Evolutionary conservation across 2,113 vertebrate species (phyloP), one percentile per base, ranked within the genome.

Genomic region (Ciconia stormi): DNA sequence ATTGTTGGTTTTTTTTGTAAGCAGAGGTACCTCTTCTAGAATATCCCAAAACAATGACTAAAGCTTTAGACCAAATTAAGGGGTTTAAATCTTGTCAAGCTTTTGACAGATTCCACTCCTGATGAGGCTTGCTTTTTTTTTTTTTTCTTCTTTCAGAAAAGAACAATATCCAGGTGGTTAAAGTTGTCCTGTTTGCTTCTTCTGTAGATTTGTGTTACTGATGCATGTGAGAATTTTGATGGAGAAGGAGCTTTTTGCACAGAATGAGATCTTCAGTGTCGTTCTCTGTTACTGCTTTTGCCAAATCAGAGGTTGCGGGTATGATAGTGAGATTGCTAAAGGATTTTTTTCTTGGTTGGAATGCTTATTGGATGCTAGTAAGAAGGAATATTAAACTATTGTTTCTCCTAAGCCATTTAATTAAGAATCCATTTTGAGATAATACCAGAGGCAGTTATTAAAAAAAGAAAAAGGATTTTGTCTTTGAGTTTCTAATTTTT

Each of bases 401-500:
- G 49, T 62, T 96, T 77, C 55, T 83, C 32, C 55, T 85, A 69
- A 90, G 86, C 50, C 38, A 34, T 70, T 93, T 96, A 74, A 93
- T 96, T 94, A 86, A 89, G 67, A 69, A 66, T 29, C 66, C 26
- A 42, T 83, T 93, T 61, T 67, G 78, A 82, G 90, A 55, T 52
- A 56, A 86, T 73, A 47, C 58, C 49, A 46, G 34, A 94, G 65
- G 38, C 55, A 71, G 63, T 73, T 66, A 62, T 29, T 77, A 62
- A 62, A 66, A 70, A 18, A 59, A 29, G 4, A 53, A n/a, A 30
- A 47, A n/a, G 23, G 22, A 34, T 56, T 38, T 34, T 42, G 15
- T 56, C 62, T 70, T 76, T 22, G 38, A 59, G 36, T 67, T 87
- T 78, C 47, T 83, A 17, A 70, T 85, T 65, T 90, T 85, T n/a